phyloP scores from a whole-genome alignment of 2,888 invertebrate genomes.

The Myopa testacea region DNA sequence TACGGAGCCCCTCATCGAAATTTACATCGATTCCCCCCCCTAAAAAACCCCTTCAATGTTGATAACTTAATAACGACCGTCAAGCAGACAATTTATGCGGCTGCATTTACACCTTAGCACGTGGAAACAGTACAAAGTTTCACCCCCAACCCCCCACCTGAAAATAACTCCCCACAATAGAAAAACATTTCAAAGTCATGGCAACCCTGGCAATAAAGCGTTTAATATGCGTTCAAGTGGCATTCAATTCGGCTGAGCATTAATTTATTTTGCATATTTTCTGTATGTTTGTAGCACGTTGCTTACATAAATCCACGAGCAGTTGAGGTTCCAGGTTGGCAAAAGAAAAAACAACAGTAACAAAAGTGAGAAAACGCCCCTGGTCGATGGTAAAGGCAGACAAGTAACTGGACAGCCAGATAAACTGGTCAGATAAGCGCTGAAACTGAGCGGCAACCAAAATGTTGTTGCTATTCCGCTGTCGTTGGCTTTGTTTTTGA shows the following conservation, averaged over 20 bases:
- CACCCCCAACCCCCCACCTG: background rate
- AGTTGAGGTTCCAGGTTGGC: slow-evolving; percentile 9
- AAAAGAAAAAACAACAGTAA: slow-evolving; percentile 8
- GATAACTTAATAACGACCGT: slow-evolving; percentile 30
- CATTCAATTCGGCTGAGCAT: slow-evolving; percentile 15
- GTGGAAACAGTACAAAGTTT: background rate
- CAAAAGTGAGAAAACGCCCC: slow-evolving; percentile 19
- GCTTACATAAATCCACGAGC: slow-evolving; percentile 31
- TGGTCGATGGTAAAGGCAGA: background rate
- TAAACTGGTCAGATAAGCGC: slow-evolving; percentile 21
- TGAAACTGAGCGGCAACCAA: slow-evolving; percentile 36
- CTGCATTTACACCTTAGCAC: slow-evolving; percentile 11
- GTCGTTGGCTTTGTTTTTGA: slow-evolving; percentile 19
- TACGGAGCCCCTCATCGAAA: background rate
- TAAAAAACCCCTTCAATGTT: slow-evolving; percentile 24
- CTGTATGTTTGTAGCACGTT: background rate
- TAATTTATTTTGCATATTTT: slow-evolving; percentile 29
- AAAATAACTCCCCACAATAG: background rate
- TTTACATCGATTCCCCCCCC: background rate
- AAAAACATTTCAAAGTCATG: slow-evolving; percentile 41
- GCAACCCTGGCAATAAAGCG: slow-evolving; percentile 40
- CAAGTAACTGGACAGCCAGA: slow-evolving; percentile 7
- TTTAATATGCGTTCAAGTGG: slow-evolving; percentile 37
- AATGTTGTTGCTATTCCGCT: slow-evolving; percentile 19
- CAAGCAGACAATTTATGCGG: background rate